Base-by-base conservation (phyloP, 2,888 invertebrate species). In the Epsilonema sp. region DNA sequence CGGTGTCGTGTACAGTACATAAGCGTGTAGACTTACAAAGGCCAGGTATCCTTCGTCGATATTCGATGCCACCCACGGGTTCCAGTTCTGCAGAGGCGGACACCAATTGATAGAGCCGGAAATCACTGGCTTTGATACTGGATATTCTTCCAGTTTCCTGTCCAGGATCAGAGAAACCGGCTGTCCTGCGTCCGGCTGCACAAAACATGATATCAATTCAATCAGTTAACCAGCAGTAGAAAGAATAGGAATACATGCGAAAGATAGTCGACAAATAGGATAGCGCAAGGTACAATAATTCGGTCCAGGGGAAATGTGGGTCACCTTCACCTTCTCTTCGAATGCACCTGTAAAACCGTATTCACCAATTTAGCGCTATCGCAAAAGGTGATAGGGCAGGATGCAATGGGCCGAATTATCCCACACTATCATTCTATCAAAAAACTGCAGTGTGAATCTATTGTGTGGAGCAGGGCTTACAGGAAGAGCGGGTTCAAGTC, bases 1-100 rank as follows among this genome's bases (percentile, higher is more conserved):
- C n/a, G n/a, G n/a, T n/a, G n/a, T n/a, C n/a, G n/a, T n/a, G n/a
- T n/a, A n/a, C n/a, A n/a, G n/a, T n/a, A n/a, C n/a, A n/a, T n/a
- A n/a, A n/a, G n/a, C n/a, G n/a, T n/a, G 31, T 31, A 21, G 25
- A 53, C 58, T 52, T 49, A 73, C 72, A 37, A 61, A 56, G 26
- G 73, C 70, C 43, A 74, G 58, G 19, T 72, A 72, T 3, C 89
- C 89, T 65, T 94, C 92, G 58, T 94, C 87, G 59, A 97, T 90
- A 64, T 94, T 94, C 60, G 85, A 86, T 0, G 79, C 82, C 19
- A 79, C 80, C 94, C 94, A 97, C 0, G 90, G 81, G 67, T 97
- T 89, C 92, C 94, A 97, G 67, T 97, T 97, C 3, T 77, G 76
- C 58, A 80, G 79, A 0, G 94, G 90, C 1, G 94, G 94, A 0